phyloP scores from a whole-genome alignment of 53 echinoderm and acorn worm species.

The Crossaster papposus region DNA sequence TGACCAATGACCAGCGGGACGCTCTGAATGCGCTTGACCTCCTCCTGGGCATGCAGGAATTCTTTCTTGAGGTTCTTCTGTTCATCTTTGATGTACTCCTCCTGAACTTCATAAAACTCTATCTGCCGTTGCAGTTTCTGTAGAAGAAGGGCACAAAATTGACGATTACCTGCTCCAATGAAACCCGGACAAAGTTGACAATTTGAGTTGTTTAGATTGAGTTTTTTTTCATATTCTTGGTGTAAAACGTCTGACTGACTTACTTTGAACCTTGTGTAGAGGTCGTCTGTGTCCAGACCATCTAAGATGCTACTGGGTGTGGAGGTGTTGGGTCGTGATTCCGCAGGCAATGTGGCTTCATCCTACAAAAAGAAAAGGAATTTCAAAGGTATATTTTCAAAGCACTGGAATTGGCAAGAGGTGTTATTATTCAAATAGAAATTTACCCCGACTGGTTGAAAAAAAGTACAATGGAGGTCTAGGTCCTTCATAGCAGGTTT shows the following conservation, averaged over 20 bases:
- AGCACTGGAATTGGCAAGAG: too few species aligned
- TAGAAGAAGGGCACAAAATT: neutral
- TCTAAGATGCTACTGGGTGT: constrained; percentile 50
- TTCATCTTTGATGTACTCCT: constrained; percentile 99
- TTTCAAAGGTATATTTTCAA: too few species aligned
- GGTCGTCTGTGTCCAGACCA: constrained; percentile 75
- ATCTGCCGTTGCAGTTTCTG: constrained; percentile 94
- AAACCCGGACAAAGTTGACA: too few species aligned
- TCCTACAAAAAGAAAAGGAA: constrained; percentile 15
- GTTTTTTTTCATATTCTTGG: too few species aligned
- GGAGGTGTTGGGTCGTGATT: constrained; percentile 29
- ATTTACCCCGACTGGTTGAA: too few species aligned
- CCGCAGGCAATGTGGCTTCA: constrained; percentile 19
- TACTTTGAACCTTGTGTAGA: constrained; percentile 90
- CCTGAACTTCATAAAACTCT: constrained; percentile 93
- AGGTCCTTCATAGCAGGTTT: too few species aligned
- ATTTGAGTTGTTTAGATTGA: too few species aligned
- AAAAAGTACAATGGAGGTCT: too few species aligned
- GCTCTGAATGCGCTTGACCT: constrained; percentile 98
- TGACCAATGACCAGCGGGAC: constrained; percentile 96
- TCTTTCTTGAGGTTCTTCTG: constrained; percentile 97
- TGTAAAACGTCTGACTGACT: neutral
- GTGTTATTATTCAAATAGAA: too few species aligned
- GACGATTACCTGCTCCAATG: too few species aligned
- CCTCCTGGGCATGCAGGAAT: constrained; percentile 97